A percentile compares a stretch with the other conserved stretches of the same genome.
phyloP scores from a whole-genome alignment of 2,888 invertebrate species.

The Sarcophaga rosellei region DNA sequence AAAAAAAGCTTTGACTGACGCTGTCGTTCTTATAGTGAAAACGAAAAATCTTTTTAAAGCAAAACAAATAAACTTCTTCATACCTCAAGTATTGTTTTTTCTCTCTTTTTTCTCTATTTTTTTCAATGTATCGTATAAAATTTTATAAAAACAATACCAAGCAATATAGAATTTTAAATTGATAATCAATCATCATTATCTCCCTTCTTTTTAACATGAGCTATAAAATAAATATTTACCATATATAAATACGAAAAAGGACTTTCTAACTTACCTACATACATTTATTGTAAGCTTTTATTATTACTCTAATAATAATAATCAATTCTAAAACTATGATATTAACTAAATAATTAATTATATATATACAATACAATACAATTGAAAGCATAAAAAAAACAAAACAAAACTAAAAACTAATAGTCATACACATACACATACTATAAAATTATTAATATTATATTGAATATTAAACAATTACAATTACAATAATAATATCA shows the following conservation, averaged over 20 bases:
- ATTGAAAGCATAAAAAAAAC: not conserved
- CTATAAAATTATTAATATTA: constrained; percentile 34
- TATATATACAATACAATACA: constrained; percentile 11
- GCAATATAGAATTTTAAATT: not conserved
- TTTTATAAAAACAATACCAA: not conserved
- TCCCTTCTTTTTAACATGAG: constrained; percentile 6
- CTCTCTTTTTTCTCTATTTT: not conserved
- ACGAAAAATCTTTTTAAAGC: constrained; percentile 6
- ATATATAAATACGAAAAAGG: constrained; percentile 14
- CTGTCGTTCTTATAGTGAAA: not conserved
- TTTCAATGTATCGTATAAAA: no score
- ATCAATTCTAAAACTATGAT: constrained; percentile 61
- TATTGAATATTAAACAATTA: constrained; percentile 37
- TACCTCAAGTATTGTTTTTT: constrained; percentile 53
- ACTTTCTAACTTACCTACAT: constrained; percentile 1
- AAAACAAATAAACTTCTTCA: constrained; percentile 25
- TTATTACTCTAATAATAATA: constrained; percentile 9
- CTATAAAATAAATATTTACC: constrained; percentile 37
- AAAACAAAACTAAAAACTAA: not conserved
- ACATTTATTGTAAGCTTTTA: constrained; percentile 32
- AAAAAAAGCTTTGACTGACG: constrained; percentile 47
- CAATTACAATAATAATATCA: constrained; percentile 18
- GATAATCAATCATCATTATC: not conserved
- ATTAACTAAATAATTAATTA: constrained; percentile 55
- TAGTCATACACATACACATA: constrained; percentile 22